phyloP scores from a whole-genome alignment of 2,113 vertebrate genomes.

The Cyanistes caeruleus region DNA sequence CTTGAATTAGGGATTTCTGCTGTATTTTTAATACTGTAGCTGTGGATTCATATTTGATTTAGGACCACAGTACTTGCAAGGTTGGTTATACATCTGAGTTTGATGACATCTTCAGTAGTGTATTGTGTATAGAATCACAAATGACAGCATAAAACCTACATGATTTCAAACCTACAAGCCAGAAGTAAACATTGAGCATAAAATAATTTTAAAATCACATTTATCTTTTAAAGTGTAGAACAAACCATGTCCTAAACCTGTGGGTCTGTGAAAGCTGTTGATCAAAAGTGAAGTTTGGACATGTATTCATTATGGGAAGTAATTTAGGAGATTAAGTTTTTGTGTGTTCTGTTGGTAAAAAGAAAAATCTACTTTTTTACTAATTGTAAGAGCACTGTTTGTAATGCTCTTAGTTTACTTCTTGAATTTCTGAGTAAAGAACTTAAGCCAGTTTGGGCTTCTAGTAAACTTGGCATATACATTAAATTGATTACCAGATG shows the following conservation, averaged over 20 bases:
- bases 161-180: slow-evolving; percentile 2
- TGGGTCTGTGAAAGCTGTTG: neutral
- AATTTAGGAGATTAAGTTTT: slow-evolving; percentile 33
- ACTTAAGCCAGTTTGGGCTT: slow-evolving; percentile 3
- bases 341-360: neutral
- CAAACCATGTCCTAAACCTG: neutral
- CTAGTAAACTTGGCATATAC: slow-evolving; percentile 3
- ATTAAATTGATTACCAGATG: slow-evolving; percentile 27
- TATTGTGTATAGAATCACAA: slow-evolving; percentile 21
- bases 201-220: slow-evolving; percentile 9
- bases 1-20: slow-evolving; percentile 67
- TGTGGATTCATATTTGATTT: slow-evolving; percentile 65
- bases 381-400: neutral
- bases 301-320: neutral
- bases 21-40: slow-evolving; percentile 52
- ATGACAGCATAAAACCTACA: neutral
- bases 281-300: slow-evolving; percentile 21
- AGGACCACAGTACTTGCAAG: slow-evolving; percentile 6
- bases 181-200: neutral
- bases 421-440: slow-evolving; percentile 22
- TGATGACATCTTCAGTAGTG: slow-evolving; percentile 20
- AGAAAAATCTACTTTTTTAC: neutral
- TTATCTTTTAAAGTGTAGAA: neutral
- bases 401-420: slow-evolving; percentile 8
- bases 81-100: neutral